Base-by-base conservation (phyloP, 1,140 invertebrate species). In the Diplogasteroides magnus region DNA sequence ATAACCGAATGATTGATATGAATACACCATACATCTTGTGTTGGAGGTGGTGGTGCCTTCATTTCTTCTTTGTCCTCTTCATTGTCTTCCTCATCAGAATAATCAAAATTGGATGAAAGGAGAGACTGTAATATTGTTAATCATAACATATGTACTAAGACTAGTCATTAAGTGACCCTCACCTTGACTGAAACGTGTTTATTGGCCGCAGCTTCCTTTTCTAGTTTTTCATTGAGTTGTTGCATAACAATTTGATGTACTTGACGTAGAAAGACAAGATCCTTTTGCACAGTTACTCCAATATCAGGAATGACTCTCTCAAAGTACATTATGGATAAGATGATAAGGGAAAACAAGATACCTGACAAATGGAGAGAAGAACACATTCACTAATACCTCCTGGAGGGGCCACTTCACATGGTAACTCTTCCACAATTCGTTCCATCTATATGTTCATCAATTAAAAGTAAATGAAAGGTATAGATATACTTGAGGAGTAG, bases 21-120 rank as follows among this genome's bases (percentile, higher is more conserved):
- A n/a, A n/a, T n/a, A n/a, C n/a, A n/a, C n/a, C n/a, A 48, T 48
- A 48, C 37, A 48, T 48, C 37, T 48, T 48, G 37, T 48, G 37
- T 48, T 48, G 37, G 37, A 11, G 37, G 37, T 48, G 37, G 37
- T 11, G 37, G 37, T 48, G 37, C 37, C 37, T 48, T 48, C 37
- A 19, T 6, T 48, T 48, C 37, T 48, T 48, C 37, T 48, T 48
- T 48, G 6, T 48, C 37, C 19, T 48, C 37, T 48, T 48, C 37
- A 19, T 48, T 48, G 19, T 48, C 37, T 19, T 48, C 37, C 37
- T 48, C 37, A 48, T 48, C 37, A 6, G 37, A 48, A 48, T 48
- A 48, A 48, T 48, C 37, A 19, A 48, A 48, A 11, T 19, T 19
- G 19, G 37, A 48, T 11, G 37, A 48, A 48, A 48, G 37, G 19